Conservation (phyloP, 2,797 vertebrate genomes). For the Propithecus perrieri region DNA sequence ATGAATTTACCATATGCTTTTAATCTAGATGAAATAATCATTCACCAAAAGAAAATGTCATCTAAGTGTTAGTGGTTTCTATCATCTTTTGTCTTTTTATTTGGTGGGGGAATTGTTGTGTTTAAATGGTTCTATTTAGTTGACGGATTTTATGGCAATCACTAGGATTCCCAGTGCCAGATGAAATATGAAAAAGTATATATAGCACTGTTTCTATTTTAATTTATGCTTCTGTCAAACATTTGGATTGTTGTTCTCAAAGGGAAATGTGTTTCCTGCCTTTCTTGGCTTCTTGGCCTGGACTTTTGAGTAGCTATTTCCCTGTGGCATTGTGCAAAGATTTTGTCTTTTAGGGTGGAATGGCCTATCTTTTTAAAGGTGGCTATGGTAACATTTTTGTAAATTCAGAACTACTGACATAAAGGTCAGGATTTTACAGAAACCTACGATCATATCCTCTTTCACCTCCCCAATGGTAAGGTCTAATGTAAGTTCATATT, state of each 20-base stretch:
- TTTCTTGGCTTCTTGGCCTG: background rate
- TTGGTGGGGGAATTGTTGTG: background rate
- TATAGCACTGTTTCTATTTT: background rate
- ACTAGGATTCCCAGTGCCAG: background rate
- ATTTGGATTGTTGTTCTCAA: background rate
- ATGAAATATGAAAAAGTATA: background rate
- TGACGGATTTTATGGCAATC: background rate
- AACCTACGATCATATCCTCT: background rate
- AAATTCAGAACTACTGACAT: background rate
- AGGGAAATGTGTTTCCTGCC: conserved; percentile 40
- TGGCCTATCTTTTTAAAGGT: background rate
- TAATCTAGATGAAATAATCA: background rate
- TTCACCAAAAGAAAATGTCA: background rate
- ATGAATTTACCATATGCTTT: background rate
- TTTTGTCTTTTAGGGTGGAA: background rate
- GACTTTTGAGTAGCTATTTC: background rate
- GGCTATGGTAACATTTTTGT: background rate
- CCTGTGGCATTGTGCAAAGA: background rate
- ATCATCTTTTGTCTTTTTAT: background rate
- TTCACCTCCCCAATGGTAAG: background rate
- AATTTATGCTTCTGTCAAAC: conserved; percentile 9
- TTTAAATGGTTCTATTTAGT: background rate
- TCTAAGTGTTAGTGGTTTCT: background rate
- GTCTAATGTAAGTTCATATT: background rate
- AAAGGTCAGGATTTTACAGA: background rate